Base-by-base conservation (phyloP, 2,888 invertebrate genomes). In the Micropterix aruncella region DNA sequence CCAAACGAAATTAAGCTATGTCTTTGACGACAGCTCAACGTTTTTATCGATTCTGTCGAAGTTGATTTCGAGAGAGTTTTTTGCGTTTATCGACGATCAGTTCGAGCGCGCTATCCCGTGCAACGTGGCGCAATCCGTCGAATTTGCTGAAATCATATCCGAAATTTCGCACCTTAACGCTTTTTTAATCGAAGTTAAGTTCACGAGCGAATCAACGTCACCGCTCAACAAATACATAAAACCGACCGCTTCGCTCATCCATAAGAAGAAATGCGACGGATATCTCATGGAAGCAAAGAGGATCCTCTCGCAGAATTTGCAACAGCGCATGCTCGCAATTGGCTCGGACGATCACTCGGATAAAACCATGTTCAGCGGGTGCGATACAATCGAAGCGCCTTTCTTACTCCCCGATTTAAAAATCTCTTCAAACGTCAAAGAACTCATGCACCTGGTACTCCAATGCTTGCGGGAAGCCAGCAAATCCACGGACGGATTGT, bases 1-100 rank as follows among this genome's bases (percentile, higher is more conserved):
- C 0, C 63, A 69, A 40, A 63, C 66, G 9, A 67, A 67, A 1
- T 53, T 71, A 2, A 69, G 68, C 1, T 60, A 61, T 1, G 62
- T 63, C 38, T 63, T 70, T 54, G 63, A 67, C 42, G 56, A 57
- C 43, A 62, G 63, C 15, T 56, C 59, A 45, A 61, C 62, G 17
- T 70, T 71, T 37, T 63, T 70, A 27, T 61, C 63, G 53, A 58
- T 67, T 0, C 65, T 71, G 47, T 62, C 66, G 0, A 63, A 67
- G 37, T 62, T 60, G 1, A 61, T 65, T 2, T 54, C 59, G 18
- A 56, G 63, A 1, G 65, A 63, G 44, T 71, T 71, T 52, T 70
- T 69, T 12, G 7, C 12, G 5, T 27, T 27, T 5, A 27, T 27
- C 27, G 12, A 27, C 12, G 12, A 27, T 5, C 27, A 27, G 5